Evolutionary conservation across 2,888 invertebrate genomes (phyloP).

Genomic region (Chesias legatella): DNA sequence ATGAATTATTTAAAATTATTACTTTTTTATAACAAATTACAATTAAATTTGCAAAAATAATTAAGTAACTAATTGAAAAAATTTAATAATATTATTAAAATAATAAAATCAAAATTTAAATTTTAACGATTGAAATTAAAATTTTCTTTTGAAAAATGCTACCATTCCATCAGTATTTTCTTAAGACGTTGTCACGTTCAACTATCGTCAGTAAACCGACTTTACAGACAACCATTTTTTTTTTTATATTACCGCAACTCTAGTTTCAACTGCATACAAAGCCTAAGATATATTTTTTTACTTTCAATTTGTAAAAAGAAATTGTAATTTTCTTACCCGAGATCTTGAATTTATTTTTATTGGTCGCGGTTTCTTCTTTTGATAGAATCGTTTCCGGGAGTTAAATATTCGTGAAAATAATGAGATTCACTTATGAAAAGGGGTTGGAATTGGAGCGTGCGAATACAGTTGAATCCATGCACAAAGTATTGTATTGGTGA

Average conservation of each 20-base stretch:
- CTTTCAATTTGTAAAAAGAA: slow-evolving; percentile 4
- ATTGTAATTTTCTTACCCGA: slow-evolving; percentile 5
- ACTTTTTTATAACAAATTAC: too few species aligned
- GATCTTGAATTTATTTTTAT: slow-evolving; percentile 5
- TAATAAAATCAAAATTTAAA: slow-evolving; percentile 11
- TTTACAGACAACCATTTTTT: too few species aligned
- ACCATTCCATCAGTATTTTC: too few species aligned
- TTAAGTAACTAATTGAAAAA: neutral
- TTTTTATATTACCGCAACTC: slow-evolving; percentile 13
- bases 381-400: slow-evolving; percentile 9
- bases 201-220: too few species aligned
- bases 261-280: neutral
- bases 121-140: too few species aligned
- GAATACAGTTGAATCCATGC: too few species aligned
- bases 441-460: too few species aligned
- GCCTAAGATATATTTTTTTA: slow-evolving; percentile 7
- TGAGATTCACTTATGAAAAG: slow-evolving; percentile 3
- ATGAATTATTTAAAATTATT: too few species aligned
- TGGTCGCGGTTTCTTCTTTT: slow-evolving; percentile 10
- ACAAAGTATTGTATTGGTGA: too few species aligned
- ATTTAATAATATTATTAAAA: neutral
- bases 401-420: slow-evolving; percentile 18
- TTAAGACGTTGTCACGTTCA: too few species aligned
- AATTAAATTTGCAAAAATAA: too few species aligned
- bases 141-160: too few species aligned